Evolutionary conservation across 2,113 vertebrate genomes (phyloP).

Genomic region (Tragelaphus strepsiceros): DNA sequence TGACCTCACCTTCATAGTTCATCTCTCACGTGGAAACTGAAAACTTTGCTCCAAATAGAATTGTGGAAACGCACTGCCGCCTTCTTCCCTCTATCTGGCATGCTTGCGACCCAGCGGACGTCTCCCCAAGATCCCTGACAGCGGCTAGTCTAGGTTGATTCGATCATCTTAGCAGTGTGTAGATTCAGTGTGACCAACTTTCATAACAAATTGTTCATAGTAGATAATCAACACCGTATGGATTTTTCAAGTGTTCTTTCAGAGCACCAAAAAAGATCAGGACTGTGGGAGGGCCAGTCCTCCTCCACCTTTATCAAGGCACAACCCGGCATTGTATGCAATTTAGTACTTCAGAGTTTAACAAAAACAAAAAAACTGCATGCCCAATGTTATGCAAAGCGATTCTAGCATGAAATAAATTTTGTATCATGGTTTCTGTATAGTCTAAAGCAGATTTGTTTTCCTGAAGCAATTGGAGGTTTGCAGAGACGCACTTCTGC

Average conservation of each 20-base stretch:
- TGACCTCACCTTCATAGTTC: conserved; percentile 86
- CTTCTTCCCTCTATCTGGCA: conserved; percentile 83
- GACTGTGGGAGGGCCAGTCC: conserved; percentile 77
- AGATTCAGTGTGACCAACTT: conserved; percentile 83
- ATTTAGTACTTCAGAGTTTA: conserved; percentile 90
- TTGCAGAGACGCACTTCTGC: conserved; percentile 83
- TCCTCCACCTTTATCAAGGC: conserved; percentile 84
- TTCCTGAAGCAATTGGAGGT: conserved; percentile 80
- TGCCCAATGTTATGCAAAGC: conserved; percentile 99
- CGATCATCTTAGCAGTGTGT: conserved; percentile 86
- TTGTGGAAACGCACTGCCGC: conserved; percentile 78
- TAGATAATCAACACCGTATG: conserved; percentile 79
- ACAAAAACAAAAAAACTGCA: conserved; percentile 84
- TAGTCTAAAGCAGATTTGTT: conserved; percentile 86
- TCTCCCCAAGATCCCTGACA: conserved; percentile 79
- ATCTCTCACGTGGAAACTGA: conserved; percentile 78
- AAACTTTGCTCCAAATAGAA: conserved; percentile 80
- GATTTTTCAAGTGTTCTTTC: conserved; percentile 86
- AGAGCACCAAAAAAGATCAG: conserved; percentile 70
- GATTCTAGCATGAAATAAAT: conserved; percentile 99
- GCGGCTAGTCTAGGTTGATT: conserved; percentile 82
- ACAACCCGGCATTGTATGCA: conserved; percentile 84
- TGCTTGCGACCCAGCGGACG: conserved; percentile 85
- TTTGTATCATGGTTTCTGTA: conserved; percentile 91
- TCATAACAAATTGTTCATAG: conserved; percentile 84